A percentile compares a stretch with the other conserved stretches of the same genome.
These are phyloP conservation scores for Allygus modestus DNA, from an alignment of 2,888 invertebrate species.

Conservation along the genomic window DNA sequence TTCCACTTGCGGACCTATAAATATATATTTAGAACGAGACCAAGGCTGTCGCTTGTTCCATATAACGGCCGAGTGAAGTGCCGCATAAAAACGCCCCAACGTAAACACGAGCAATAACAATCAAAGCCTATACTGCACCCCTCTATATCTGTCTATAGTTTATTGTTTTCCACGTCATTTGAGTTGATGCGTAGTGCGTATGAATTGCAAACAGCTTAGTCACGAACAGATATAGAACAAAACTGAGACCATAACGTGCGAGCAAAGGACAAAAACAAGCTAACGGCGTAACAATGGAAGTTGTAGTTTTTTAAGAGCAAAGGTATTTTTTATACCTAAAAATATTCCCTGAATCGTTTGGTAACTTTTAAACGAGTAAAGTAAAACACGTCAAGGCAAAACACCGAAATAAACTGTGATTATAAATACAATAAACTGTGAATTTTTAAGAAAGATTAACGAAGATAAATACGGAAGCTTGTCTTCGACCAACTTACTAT, in stretches of 20 bases:
- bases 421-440: too few species aligned
- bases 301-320: too few species aligned
- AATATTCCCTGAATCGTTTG: too few species aligned
- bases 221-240: not conserved
- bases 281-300: too few species aligned
- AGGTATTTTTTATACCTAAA: too few species aligned
- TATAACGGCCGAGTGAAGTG: slow-evolving; percentile 17
- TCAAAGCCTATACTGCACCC: not conserved
- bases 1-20: not conserved
- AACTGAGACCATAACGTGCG: not conserved
- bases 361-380: too few species aligned
- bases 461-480: too few species aligned
- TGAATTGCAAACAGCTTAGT: slow-evolving; percentile 1
- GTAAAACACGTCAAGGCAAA: too few species aligned
- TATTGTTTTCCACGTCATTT: slow-evolving; percentile 22
- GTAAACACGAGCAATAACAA: slow-evolving; percentile 35
- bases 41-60: slow-evolving; percentile 25
- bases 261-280: too few species aligned
- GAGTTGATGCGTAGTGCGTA: not conserved
- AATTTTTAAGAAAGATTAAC: too few species aligned
- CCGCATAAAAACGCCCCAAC: slow-evolving; percentile 19
- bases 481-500: too few species aligned
- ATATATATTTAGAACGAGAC: slow-evolving; percentile 11
- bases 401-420: too few species aligned
- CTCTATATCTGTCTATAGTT: not conserved